These are phyloP conservation scores for Acomys russatus DNA, from an alignment of 2,797 vertebrate genomes.

Conservation along the genomic window DNA sequence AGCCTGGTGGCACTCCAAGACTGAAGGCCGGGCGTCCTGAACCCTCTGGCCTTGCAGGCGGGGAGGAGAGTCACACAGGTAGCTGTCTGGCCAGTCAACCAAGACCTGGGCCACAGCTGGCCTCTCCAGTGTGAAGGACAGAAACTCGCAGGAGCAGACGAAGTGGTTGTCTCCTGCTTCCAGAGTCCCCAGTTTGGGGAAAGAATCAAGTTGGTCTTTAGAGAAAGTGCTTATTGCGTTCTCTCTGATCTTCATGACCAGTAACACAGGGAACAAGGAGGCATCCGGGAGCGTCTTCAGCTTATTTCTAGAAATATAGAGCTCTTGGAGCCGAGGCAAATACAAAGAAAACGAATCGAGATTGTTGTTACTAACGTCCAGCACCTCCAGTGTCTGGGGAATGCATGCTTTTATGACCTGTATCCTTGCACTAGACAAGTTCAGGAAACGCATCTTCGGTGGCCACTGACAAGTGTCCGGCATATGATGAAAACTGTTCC, in stretches of 20 bases:
- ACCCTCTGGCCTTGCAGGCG: slow-evolving; percentile 84
- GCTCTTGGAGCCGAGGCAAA: slow-evolving; percentile 87
- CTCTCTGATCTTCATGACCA: slow-evolving; percentile 83
- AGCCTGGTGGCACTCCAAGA: slow-evolving; percentile 87
- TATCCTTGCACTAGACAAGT: slow-evolving; percentile 89
- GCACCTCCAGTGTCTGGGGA: slow-evolving; percentile 86
- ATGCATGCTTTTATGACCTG: slow-evolving; percentile 85
- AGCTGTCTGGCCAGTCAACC: slow-evolving; percentile 85
- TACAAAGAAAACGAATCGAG: slow-evolving; percentile 86
- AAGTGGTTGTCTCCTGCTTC: slow-evolving; percentile 90
- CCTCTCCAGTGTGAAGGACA: slow-evolving; percentile 85
- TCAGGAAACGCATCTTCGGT: slow-evolving; percentile 86
- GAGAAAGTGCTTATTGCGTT: slow-evolving; percentile 89
- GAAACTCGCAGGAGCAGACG: slow-evolving; percentile 91
- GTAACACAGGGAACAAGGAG: slow-evolving; percentile 77
- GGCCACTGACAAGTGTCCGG: slow-evolving; percentile 89
- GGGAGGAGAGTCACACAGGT: slow-evolving; percentile 90
- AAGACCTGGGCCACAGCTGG: slow-evolving; percentile 69
- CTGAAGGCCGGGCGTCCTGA: slow-evolving; percentile 74
- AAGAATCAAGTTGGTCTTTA: slow-evolving; percentile 84
- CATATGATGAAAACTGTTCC: slow-evolving; percentile 87
- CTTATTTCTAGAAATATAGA: slow-evolving; percentile 90
- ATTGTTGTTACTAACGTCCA: slow-evolving; percentile 90
- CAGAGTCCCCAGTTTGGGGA: slow-evolving; percentile 84
- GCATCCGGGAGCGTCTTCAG: slow-evolving; percentile 87